These are phyloP conservation scores for Apodemia hepburni DNA, from an alignment of 2,888 invertebrate species.

Conservation along the genomic window DNA sequence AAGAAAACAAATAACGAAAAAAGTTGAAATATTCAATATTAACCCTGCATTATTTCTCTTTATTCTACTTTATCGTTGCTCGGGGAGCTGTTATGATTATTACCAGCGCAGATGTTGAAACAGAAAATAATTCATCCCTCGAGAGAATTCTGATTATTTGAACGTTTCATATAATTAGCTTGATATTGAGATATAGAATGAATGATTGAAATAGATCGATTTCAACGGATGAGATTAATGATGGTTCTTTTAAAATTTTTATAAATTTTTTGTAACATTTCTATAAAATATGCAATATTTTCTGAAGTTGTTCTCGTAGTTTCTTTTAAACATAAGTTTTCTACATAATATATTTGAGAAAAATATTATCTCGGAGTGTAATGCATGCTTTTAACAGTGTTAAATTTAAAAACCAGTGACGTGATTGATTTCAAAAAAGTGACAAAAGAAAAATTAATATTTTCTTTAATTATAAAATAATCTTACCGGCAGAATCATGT, in stretches of 20 bases:
- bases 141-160: constrained; percentile 13
- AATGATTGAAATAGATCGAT: background rate
- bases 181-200: constrained; percentile 19
- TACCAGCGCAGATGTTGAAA: constrained; percentile 6
- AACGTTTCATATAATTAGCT: constrained; percentile 13
- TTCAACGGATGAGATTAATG: background rate
- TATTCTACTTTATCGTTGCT: constrained; percentile 7
- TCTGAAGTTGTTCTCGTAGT: too few species aligned
- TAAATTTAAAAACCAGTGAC: too few species aligned
- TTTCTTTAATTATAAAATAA: too few species aligned
- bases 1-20: background rate
- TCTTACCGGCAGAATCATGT: too few species aligned
- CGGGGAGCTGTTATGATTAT: constrained; percentile 13
- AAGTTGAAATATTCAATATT: constrained; percentile 6
- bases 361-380: too few species aligned
- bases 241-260: background rate
- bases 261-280: too few species aligned
- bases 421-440: too few species aligned
- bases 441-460: too few species aligned
- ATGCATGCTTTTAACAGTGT: too few species aligned
- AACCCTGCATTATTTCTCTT: constrained; percentile 8
- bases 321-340: too few species aligned
- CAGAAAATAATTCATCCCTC: constrained; percentile 11
- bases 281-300: background rate
- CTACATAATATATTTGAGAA: too few species aligned